Percentiles rank a stretch among this genome's conserved stretches.
These are phyloP conservation scores for Oligia fasciuncula DNA, from an alignment of 2,888 invertebrate genomes.

Conservation along the genomic window DNA sequence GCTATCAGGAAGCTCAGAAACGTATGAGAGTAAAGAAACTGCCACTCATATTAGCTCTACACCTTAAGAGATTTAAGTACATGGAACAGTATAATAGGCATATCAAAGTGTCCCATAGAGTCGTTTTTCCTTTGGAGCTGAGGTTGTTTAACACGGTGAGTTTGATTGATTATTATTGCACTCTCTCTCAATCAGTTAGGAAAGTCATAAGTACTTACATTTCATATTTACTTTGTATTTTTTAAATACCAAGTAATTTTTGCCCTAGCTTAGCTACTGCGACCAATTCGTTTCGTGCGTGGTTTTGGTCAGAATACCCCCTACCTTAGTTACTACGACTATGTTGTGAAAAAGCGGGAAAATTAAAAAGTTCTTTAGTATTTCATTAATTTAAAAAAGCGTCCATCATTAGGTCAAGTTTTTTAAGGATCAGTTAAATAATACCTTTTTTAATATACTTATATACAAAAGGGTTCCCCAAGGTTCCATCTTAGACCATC, in stretches of 20 bases:
- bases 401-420: neutral
- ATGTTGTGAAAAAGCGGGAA: neutral
- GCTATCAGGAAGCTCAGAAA: constrained; percentile 99
- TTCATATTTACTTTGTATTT: neutral
- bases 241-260: neutral
- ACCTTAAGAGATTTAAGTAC: constrained; percentile 99
- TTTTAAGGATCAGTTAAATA: neutral
- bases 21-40: constrained; percentile 99
- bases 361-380: neutral
- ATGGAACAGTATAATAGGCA: constrained; percentile 99
- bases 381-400: neutral
- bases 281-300: neutral
- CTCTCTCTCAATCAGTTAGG: neutral
- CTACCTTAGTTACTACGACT: neutral
- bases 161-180: constrained; percentile 61
- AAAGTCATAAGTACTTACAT: neutral
- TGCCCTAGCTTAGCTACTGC: neutral
- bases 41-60: constrained; percentile 99
- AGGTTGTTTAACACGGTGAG: constrained; percentile 98
- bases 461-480: neutral
- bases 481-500: neutral
- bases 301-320: neutral
- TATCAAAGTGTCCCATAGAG: constrained; percentile 99
- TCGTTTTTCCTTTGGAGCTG: constrained; percentile 99
- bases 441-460: neutral